Evolutionary conservation across 2,888 invertebrate genomes (phyloP).

Genomic region (Bhutanitis thaidina): DNA sequence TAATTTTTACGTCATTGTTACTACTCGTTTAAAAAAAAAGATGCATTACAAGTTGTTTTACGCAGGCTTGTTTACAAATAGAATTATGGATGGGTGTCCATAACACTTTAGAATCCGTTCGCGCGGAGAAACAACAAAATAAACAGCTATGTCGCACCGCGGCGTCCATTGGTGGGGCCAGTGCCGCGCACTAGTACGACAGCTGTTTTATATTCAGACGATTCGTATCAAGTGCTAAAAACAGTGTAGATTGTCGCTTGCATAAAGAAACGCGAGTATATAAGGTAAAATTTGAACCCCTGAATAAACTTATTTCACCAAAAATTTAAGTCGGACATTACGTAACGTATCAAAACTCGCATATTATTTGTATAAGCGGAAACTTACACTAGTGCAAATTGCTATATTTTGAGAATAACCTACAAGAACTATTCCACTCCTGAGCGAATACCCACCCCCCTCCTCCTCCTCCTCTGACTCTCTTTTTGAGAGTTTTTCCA

Average conservation of each 20-base stretch:
- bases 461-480: too few species aligned
- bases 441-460: too few species aligned
- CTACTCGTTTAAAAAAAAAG: slow-evolving; percentile 1
- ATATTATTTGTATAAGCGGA: too few species aligned
- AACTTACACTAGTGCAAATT: too few species aligned
- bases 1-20: neutral
- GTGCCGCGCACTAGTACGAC: neutral
- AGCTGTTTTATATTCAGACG: neutral
- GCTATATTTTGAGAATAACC: too few species aligned
- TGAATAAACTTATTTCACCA: too few species aligned
- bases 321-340: too few species aligned
- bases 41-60: neutral
- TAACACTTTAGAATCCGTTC: neutral
- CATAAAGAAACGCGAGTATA: too few species aligned
- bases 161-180: neutral
- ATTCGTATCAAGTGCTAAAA: neutral
- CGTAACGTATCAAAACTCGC: too few species aligned
- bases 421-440: too few species aligned
- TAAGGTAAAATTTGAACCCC: too few species aligned
- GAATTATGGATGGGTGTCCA: neutral
- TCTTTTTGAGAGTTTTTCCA: too few species aligned
- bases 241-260: neutral
- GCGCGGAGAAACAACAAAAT: neutral
- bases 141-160: neutral
- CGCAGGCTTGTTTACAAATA: slow-evolving; percentile 7